These are phyloP conservation scores for Stegophylla sp. DNA, from an alignment of 2,888 invertebrate species.

Conservation along the genomic window DNA sequence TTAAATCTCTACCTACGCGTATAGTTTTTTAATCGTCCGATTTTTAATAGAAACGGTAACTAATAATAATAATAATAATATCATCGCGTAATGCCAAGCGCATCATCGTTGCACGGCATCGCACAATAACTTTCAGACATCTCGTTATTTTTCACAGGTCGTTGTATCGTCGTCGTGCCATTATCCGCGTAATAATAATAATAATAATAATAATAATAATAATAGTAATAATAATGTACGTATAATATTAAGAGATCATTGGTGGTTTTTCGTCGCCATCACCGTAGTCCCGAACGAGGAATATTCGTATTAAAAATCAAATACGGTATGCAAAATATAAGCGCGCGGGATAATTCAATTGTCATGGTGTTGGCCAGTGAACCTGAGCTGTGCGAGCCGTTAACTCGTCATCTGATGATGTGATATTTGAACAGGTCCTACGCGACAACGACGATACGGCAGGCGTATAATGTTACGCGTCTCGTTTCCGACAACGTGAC, in stretches of 20 bases:
- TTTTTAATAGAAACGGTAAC: slow-evolving; percentile 20
- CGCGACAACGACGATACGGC: too few species aligned
- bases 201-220: background rate
- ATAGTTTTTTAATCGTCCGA: too few species aligned
- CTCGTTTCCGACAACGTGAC: too few species aligned
- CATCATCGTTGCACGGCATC: background rate
- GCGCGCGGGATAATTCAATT: slow-evolving; percentile 44
- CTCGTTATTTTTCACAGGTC: slow-evolving; percentile 26
- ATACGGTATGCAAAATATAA: slow-evolving; percentile 3
- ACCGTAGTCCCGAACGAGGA: background rate
- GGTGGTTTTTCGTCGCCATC: background rate
- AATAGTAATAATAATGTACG: background rate
- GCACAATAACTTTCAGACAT: slow-evolving; percentile 11
- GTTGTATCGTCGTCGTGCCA: slow-evolving; percentile 25
- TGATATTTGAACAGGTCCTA: slow-evolving; percentile 26
- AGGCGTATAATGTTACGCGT: too few species aligned
- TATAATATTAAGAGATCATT: slow-evolving; percentile 15
- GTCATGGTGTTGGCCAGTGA: slow-evolving; percentile 53
- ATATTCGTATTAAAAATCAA: slow-evolving; percentile 35
- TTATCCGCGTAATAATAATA: background rate
- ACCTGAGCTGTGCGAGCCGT: slow-evolving; percentile 1
- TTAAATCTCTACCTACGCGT: too few species aligned
- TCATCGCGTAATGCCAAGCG: background rate
- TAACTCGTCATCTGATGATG: background rate
- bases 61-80: too few species aligned